phyloP scores from a whole-genome alignment of 2,113 vertebrate species.

The Meriones unguiculatus region DNA sequence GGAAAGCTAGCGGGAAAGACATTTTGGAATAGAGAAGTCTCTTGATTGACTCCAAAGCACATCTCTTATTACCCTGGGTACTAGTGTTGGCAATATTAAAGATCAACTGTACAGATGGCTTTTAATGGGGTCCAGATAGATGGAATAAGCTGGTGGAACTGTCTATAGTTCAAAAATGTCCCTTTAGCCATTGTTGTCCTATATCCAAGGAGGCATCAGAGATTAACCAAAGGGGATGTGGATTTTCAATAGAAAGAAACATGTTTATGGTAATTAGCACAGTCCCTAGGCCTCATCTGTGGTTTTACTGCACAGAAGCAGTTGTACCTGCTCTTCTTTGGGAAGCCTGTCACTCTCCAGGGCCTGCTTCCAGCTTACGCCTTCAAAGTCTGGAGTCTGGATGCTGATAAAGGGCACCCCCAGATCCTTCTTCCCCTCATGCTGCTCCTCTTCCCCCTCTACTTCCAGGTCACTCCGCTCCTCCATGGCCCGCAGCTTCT shows the following conservation, averaged over 20 bases:
- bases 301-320: background rate
- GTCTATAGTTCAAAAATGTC: background rate
- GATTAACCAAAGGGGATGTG: background rate
- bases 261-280: background rate
- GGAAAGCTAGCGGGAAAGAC: background rate
- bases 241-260: background rate
- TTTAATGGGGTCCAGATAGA: background rate
- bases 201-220: background rate
- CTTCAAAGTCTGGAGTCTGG: constrained; percentile 77
- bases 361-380: constrained; percentile 77
- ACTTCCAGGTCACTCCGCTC: constrained; percentile 70
- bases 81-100: background rate
- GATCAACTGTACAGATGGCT: background rate
- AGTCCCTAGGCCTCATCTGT: rapidly evolving
- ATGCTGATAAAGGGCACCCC: constrained; percentile 89
- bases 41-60: background rate
- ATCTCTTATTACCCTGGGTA: background rate
- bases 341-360: constrained; percentile 79
- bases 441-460: constrained; percentile 68
- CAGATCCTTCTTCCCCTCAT: constrained; percentile 46
- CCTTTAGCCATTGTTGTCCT: background rate
- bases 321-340: constrained; percentile 51
- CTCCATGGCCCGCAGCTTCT: constrained; percentile 78
- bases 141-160: background rate
- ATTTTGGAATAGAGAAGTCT: background rate